A percentile compares a stretch with the other conserved stretches of the same genome.
These are phyloP conservation scores for Dicrurus megarhynchus DNA, from an alignment of 2,113 vertebrate genomes.

Conservation along the genomic window DNA sequence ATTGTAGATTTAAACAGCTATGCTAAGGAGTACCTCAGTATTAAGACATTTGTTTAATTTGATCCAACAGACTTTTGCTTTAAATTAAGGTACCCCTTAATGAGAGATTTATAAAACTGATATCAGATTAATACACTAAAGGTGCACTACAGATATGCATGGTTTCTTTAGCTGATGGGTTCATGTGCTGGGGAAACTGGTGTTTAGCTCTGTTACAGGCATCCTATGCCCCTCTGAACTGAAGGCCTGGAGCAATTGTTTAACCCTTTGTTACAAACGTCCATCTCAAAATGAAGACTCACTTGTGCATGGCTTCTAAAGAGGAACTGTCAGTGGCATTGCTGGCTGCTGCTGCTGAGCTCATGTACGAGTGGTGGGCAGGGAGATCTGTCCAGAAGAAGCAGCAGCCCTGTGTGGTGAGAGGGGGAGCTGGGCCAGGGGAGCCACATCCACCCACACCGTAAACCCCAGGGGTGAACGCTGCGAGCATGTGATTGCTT, in stretches of 20 bases:
- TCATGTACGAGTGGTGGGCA: not conserved
- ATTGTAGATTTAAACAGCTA: not conserved
- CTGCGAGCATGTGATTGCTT: not conserved
- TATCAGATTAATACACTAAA: not conserved
- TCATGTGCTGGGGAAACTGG: not conserved
- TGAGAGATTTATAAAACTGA: not conserved
- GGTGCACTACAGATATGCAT: rapidly evolving
- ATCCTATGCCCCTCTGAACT: not conserved
- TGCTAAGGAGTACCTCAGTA: not conserved
- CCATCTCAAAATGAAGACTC: not conserved
- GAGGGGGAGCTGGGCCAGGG: not conserved
- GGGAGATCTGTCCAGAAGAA: not conserved
- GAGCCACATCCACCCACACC: not conserved
- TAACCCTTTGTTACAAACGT: not conserved
- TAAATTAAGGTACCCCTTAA: not conserved
- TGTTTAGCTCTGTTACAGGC: not conserved
- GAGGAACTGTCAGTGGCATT: not conserved
- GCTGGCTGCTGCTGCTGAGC: not conserved
- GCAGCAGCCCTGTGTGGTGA: not conserved
- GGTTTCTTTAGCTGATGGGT: not conserved
- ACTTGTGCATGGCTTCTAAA: not conserved
- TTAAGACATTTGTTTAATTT: not conserved
- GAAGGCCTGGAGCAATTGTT: not conserved
- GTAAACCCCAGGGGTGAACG: not conserved
- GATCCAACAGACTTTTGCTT: not conserved